Evolutionary conservation across 2,888 invertebrate genomes (phyloP).

Genomic region (Scelioninae gen. 2): DNA sequence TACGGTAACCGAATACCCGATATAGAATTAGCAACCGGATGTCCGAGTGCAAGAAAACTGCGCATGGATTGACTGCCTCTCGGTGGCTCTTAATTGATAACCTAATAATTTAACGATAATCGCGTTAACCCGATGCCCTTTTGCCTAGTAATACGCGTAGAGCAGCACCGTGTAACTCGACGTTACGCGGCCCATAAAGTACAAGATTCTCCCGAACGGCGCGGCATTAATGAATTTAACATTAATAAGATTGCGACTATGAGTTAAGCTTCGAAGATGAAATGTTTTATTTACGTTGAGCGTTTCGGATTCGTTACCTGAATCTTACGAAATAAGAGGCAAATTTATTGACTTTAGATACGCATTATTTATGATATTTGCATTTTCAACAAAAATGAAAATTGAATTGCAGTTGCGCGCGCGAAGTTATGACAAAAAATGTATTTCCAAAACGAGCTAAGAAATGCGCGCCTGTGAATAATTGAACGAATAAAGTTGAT

Average conservation of each 20-base stretch:
- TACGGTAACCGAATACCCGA: constrained; percentile 54
- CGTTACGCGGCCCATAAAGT: constrained; percentile 42
- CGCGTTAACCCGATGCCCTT: constrained; percentile 63
- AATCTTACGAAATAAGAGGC: constrained; percentile 12
- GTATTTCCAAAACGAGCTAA: too few species aligned
- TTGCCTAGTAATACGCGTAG: constrained; percentile 43
- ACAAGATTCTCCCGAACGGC: constrained; percentile 30
- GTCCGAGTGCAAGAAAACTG: constrained; percentile 49
- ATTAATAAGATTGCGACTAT: constrained; percentile 48
- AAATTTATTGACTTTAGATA: constrained; percentile 16
- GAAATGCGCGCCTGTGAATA: too few species aligned
- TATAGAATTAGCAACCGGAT: constrained; percentile 54
- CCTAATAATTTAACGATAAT: constrained; percentile 66
- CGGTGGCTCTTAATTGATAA: constrained; percentile 63
- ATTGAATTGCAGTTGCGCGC: not conserved
- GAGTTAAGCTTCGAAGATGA: constrained; percentile 27
- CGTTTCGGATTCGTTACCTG: constrained; percentile 28
- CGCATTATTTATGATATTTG: constrained; percentile 3
- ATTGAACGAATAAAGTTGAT: too few species aligned
- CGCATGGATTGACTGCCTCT: constrained; percentile 55
- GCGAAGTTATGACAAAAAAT: not conserved
- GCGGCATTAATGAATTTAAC: constrained; percentile 41
- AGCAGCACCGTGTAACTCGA: constrained; percentile 35
- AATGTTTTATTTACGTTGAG: constrained; percentile 39
- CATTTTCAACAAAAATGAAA: not conserved